Evolutionary conservation across 2,888 invertebrate genomes (phyloP).

Genomic region (Eucriotettix oculatus): DNA sequence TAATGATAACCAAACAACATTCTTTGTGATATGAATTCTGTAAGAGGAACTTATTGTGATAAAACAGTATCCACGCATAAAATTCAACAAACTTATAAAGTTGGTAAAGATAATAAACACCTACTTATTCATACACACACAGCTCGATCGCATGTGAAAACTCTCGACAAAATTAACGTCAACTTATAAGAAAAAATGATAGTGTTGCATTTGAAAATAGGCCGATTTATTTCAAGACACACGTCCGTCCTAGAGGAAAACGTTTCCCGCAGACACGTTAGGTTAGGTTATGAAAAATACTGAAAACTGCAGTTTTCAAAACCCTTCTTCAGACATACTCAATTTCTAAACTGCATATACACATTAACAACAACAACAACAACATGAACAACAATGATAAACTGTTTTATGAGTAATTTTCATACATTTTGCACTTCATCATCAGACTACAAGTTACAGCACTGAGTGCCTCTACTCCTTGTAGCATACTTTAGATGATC

Average conservation of each 20-base stretch:
- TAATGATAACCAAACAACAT: too few relatives aligned
- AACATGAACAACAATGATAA: not conserved
- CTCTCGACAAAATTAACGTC: not conserved
- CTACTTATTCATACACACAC: too few relatives aligned
- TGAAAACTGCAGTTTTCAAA: constrained; percentile 1
- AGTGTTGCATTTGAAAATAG: constrained; percentile 4
- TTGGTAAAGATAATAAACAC: too few relatives aligned
- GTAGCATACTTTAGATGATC: too few relatives aligned
- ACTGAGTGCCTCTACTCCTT: not conserved
- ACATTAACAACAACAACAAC: constrained; percentile 5
- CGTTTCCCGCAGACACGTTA: not conserved
- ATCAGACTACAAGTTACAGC: not conserved
- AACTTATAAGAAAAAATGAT: not conserved
- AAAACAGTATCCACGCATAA: too few relatives aligned
- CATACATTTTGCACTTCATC: not conserved
- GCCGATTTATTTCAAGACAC: constrained; percentile 12
- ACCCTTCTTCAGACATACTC: not conserved
- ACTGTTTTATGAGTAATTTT: not conserved
- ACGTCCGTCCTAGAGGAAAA: constrained; percentile 1
- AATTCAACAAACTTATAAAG: too few relatives aligned
- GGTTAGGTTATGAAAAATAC: constrained; percentile 1
- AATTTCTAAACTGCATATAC: not conserved
- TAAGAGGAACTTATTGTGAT: too few relatives aligned
- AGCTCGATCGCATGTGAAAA: not conserved
- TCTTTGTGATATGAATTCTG: too few relatives aligned